Conservation (phyloP, 2,113 vertebrate genomes). For the Archilochus colubris region DNA sequence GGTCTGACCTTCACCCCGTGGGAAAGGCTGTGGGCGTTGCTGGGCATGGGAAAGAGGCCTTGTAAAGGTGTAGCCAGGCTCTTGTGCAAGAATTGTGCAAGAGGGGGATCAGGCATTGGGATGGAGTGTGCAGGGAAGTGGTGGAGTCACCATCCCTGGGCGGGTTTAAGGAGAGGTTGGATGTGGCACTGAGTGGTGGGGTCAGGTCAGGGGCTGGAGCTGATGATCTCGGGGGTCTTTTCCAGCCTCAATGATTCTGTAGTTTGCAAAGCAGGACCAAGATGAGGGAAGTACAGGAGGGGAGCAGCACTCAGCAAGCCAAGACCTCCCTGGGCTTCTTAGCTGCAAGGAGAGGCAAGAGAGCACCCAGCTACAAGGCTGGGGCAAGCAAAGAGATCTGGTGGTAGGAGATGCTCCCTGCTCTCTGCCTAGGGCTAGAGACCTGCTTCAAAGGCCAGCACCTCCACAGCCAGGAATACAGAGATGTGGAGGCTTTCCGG, state of each 20-base stretch:
- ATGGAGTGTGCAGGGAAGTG: too few relatives aligned
- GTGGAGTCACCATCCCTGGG: too few relatives aligned
- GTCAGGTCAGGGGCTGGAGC: too few relatives aligned
- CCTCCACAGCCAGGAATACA: slow-evolving; percentile 88
- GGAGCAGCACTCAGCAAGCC: not conserved
- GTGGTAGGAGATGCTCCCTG: not conserved
- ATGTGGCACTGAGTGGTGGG: too few relatives aligned
- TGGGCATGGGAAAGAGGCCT: not conserved
- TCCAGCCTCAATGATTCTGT: too few relatives aligned
- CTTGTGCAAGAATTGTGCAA: not conserved
- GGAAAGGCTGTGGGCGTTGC: not conserved
- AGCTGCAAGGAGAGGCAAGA: not conserved
- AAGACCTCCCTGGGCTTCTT: not conserved
- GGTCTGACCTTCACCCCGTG: fast-evolving
- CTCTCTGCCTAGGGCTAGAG: slow-evolving; percentile 78
- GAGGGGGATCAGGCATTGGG: too few relatives aligned
- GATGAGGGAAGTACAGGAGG: not conserved
- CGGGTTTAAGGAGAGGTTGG: too few relatives aligned
- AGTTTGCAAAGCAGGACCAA: not conserved
- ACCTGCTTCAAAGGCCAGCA: slow-evolving; percentile 80
- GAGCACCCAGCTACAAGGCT: fast-evolving
- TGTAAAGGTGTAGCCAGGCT: not conserved
- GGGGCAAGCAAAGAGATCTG: not conserved
- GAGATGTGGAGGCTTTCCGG: slow-evolving; percentile 70
- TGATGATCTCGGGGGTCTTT: too few relatives aligned